Percentiles rank a stretch among this genome's conserved stretches.
These are phyloP conservation scores for Megathymus violae DNA, from an alignment of 1,140 invertebrate genomes.

Conservation along the genomic window DNA sequence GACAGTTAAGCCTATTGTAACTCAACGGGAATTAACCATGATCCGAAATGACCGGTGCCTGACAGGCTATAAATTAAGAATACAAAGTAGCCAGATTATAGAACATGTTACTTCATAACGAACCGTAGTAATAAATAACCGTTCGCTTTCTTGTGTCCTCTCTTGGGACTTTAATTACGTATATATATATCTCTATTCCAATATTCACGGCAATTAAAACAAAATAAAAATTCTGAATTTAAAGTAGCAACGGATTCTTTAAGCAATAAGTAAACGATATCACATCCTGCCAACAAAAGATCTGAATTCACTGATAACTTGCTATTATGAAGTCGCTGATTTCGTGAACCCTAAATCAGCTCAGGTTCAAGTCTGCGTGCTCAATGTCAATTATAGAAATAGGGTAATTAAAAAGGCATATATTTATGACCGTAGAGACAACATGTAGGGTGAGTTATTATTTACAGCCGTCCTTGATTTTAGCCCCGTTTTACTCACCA, in stretches of 20 bases:
- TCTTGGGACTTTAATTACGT: too few relatives aligned
- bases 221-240: too few relatives aligned
- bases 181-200: too few relatives aligned
- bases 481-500: conserved; percentile 55
- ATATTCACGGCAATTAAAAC: too few relatives aligned
- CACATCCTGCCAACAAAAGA: too few relatives aligned
- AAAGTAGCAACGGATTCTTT: too few relatives aligned
- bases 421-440: conserved; percentile 69
- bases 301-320: too few relatives aligned
- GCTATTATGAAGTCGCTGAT: not conserved
- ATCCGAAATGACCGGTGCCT: conserved; percentile 64
- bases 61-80: conserved; percentile 60
- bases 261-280: too few relatives aligned
- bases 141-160: too few relatives aligned
- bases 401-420: conserved; percentile 67
- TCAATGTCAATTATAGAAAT: conserved; percentile 53
- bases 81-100: conserved; percentile 18
- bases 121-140: not conserved
- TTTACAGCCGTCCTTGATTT: conserved; percentile 65
- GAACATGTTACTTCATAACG: not conserved
- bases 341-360: conserved; percentile 25
- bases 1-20: conserved; percentile 60
- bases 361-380: conserved; percentile 46
- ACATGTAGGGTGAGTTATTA: conserved; percentile 56
- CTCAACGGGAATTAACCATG: conserved; percentile 75